These are phyloP conservation scores for Elgaria multicarinata DNA, from an alignment of 2,113 vertebrate species.

Conservation along the genomic window DNA sequence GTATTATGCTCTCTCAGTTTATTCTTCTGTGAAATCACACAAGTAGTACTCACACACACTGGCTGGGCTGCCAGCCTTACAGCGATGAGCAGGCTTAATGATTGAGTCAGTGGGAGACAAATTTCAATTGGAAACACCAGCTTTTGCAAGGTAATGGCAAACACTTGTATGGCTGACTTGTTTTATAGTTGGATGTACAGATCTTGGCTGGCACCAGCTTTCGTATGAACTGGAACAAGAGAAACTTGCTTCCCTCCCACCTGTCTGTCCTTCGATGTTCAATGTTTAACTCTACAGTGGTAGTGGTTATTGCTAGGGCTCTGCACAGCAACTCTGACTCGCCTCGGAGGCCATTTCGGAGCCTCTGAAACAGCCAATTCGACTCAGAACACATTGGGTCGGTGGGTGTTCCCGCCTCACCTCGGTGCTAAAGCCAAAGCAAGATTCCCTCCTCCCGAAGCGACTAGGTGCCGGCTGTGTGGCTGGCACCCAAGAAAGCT, in stretches of 20 bases:
- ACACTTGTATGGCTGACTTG: background rate
- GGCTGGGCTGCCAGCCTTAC: background rate
- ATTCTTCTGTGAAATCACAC: slow-evolving; percentile 20
- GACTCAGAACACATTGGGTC: no score
- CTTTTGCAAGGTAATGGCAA: background rate
- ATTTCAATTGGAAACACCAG: background rate
- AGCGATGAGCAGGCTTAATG: slow-evolving; percentile 5
- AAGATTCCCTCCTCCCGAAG: no score
- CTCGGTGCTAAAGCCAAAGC: no score
- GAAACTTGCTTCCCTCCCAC: background rate
- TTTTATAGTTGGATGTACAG: background rate
- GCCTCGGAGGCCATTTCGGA: no score
- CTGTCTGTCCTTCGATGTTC: background rate
- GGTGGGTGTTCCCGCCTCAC: no score
- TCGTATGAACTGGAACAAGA: background rate
- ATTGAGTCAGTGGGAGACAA: slow-evolving; percentile 38
- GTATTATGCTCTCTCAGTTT: background rate
- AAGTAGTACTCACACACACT: no score
- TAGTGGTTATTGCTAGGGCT: no score
- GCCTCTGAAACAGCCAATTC: no score
- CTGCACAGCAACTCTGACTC: no score
- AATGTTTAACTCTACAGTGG: background rate
- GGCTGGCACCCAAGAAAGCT: no score
- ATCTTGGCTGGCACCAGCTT: background rate
- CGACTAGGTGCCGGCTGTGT: no score